These are phyloP conservation scores for Trematomus bernacchii DNA, from an alignment of 2,797 vertebrate species.

Conservation along the genomic window DNA sequence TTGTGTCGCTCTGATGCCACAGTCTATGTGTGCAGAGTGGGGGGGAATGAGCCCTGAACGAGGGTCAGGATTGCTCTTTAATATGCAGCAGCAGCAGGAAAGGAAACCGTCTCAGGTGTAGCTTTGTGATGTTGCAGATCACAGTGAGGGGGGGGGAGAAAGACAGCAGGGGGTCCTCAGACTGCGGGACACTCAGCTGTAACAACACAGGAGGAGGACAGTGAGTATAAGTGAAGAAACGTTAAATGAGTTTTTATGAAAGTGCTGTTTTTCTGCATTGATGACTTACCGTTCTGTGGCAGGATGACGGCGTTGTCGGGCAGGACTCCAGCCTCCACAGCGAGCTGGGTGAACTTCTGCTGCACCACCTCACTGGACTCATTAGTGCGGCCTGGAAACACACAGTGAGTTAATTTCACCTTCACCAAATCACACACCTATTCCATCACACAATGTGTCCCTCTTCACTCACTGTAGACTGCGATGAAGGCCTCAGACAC, in stretches of 20 bases:
- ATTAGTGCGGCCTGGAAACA: slow-evolving; percentile 82
- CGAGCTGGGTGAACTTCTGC: slow-evolving; percentile 85
- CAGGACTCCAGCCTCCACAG: slow-evolving; percentile 78
- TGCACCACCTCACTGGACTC: slow-evolving; percentile 67
- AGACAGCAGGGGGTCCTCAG: not conserved
- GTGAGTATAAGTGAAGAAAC: slow-evolving; percentile 6
- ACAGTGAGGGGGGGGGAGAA: not conserved
- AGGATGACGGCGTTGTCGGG: slow-evolving; percentile 84
- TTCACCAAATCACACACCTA: not conserved
- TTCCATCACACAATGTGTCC: not conserved
- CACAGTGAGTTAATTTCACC: not conserved
- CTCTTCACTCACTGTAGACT: slow-evolving; percentile 86
- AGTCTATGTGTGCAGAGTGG: slow-evolving; percentile 11
- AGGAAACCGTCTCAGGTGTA: slow-evolving; percentile 34
- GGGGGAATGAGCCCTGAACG: slow-evolving; percentile 7
- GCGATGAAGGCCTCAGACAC: slow-evolving; percentile 83
- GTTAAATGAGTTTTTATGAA: not conserved
- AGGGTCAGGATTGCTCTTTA: slow-evolving; percentile 46
- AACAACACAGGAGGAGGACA: slow-evolving; percentile 10
- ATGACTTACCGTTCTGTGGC: slow-evolving; percentile 81
- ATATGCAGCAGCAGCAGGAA: slow-evolving; percentile 26
- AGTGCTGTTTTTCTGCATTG: not conserved
- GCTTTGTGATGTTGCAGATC: slow-evolving; percentile 20
- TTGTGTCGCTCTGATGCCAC: slow-evolving; percentile 28
- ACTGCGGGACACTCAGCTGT: slow-evolving; percentile 66